phyloP scores from a whole-genome alignment of 2,888 invertebrate genomes.

The Stictocephala bisonia region DNA sequence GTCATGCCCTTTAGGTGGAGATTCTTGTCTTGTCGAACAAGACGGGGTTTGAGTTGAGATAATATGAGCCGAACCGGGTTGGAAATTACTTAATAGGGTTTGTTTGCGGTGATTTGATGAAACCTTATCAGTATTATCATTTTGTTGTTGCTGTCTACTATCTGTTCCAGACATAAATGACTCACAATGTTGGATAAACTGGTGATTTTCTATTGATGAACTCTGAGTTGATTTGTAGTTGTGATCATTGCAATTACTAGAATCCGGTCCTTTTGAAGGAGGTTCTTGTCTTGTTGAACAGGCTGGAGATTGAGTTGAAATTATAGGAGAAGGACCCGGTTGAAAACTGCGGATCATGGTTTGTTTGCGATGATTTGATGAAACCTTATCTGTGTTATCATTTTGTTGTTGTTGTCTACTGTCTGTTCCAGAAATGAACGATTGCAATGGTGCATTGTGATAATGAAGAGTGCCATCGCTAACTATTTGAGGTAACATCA shows the following conservation, averaged over 20 bases:
- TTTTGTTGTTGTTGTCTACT: conserved; percentile 32
- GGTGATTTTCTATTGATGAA: conserved; percentile 41
- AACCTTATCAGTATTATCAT: conserved; percentile 40
- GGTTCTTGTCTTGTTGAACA: conserved; percentile 42
- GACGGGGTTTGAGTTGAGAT: conserved; percentile 16
- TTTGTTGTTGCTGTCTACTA: conserved; percentile 24
- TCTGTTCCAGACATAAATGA: too few species aligned
- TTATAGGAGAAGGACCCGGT: conserved; percentile 16
- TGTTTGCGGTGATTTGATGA: conserved; percentile 41
- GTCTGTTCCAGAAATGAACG: conserved; percentile 47
- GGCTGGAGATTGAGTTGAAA: conserved; percentile 11
- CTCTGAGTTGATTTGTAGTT: conserved; percentile 49
- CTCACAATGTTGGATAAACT: conserved; percentile 49
- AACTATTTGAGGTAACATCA: conserved; percentile 52
- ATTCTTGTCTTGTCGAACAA: conserved; percentile 40
- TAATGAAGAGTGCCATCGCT: conserved; percentile 52
- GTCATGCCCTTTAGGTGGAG: conserved; percentile 13
- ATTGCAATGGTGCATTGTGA: conserved; percentile 50
- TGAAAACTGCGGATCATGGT: conserved; percentile 40
- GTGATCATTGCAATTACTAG: conserved; percentile 48
- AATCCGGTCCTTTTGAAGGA: conserved; percentile 10
- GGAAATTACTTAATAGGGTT: conserved; percentile 35
- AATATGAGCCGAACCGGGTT: conserved; percentile 17
- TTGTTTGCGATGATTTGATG: conserved; percentile 42
- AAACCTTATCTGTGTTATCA: conserved; percentile 35